Percentiles rank a stretch among this genome's conserved stretches.
These are phyloP conservation scores for Calameuta idolon DNA, from an alignment of 2,888 invertebrate species.

Conservation along the genomic window DNA sequence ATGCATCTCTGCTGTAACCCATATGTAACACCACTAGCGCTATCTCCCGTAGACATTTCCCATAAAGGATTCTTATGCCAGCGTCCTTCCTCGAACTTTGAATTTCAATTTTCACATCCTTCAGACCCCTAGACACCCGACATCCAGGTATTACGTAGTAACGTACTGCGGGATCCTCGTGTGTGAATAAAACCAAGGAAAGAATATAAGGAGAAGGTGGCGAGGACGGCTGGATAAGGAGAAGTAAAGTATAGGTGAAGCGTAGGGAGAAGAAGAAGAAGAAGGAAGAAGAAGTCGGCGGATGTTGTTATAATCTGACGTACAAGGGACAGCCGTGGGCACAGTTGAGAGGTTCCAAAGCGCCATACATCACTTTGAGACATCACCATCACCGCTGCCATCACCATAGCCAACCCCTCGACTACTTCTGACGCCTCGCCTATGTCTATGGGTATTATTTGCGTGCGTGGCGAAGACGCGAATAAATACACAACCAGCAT, in stretches of 20 bases:
- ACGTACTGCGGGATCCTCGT: neutral
- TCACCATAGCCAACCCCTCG: neutral
- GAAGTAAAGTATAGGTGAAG: neutral
- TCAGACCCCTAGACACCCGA: neutral
- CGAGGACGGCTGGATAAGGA: neutral
- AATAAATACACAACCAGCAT: neutral
- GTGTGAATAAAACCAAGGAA: neutral
- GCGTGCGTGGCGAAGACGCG: neutral
- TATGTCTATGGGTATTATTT: neutral
- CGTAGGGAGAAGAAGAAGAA: conserved; percentile 1
- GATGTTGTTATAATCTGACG: conserved; percentile 45
- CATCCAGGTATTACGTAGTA: neutral
- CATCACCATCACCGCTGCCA: conserved; percentile 28
- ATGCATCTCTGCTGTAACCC: neutral
- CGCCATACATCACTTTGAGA: conserved; percentile 39
- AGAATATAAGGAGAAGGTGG: neutral
- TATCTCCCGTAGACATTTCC: neutral
- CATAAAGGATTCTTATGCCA: neutral
- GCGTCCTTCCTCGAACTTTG: neutral
- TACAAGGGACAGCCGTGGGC: conserved; percentile 38
- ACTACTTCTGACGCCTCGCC: neutral
- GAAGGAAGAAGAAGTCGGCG: conserved; percentile 23
- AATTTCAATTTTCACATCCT: neutral
- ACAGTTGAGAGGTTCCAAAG: conserved; percentile 37
- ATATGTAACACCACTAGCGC: neutral